Evolutionary conservation across 2,888 invertebrate species (phyloP), one percentile per base, ranked within the genome.

Genomic region (Drosophila pegasa): DNA sequence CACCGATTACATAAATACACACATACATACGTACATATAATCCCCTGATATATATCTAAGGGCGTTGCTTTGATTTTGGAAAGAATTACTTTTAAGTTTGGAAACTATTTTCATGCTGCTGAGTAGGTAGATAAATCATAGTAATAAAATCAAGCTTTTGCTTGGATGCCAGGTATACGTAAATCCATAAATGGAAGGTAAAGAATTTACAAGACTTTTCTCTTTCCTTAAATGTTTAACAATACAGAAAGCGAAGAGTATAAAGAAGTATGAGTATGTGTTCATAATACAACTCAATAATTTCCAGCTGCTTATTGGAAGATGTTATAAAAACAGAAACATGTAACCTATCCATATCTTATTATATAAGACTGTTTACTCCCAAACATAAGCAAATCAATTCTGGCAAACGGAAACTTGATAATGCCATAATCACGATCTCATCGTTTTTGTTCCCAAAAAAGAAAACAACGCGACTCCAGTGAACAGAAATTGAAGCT

Each of bases 41-140:
- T 31, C 47, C n/a, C 5, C 22, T n/a, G 31, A 31, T 22, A 63
- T 37, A 2, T 29, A 29, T 40, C 14, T 10, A 18, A 33, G 22
- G n/a, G 10, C 9, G 18, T 56, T 40, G 50, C 71, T 57, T 55
- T 38, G 57, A 25, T 27, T 20, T 31, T 37, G 40, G 18, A 20
- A 69, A 75, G 20, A 52, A 48, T 54, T n/a, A n/a, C n/a, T n/a
- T n/a, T 33, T 27, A 45, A 27, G 35, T 54, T 48, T 58, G 52
- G 52, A 27, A 22, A 52, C 57, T 37, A 58, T 48, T 20, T 43
- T 10, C 38, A 41, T n/a, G 33, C 27, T 38, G 31, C 50, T 50
- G 6, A 58, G 50, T 45, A 50, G 43, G 22, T 64, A 45, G 38
- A 12, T 43, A 37, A 38, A 54, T 40, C 29, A 54, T 52, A 37